Evolutionary conservation across 2,888 invertebrate species (phyloP), one percentile per base, ranked within the genome.

Genomic region (Microctonus brassicae): DNA sequence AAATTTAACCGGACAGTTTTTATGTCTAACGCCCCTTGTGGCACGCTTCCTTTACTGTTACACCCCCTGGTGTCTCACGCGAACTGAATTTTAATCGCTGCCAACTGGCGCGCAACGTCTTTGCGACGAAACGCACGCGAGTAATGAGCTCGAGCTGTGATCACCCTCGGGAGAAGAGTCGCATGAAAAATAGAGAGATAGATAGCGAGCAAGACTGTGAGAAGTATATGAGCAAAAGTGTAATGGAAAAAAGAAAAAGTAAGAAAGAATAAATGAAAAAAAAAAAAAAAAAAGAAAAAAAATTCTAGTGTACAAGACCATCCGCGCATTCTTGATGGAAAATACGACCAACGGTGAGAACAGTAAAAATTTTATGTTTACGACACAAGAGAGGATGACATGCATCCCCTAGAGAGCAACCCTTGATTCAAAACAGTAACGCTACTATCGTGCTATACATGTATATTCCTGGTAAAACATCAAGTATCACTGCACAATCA

Each of bases 11-110:
- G 33, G 60, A 60, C 68, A 60, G 47, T 60, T 68, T 68, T 68
- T 68, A 60, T 42, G 33, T 39, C 47, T 47, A 47, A 36, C 61
- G 39, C 34, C 55, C 53, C 65, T 52, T 58, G 34, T 11, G 33
- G 36, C 39, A 24, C 29, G 66, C 39, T 60, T 60, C 34, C 29
- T 60, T 60, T 26, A 34, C 33, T 11, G 29, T 34, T 60, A 60
- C 74, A 71, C 29, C 64, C 36, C 64, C 33, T 58, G 26, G 62
- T 42, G 47, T 33, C 39, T 29, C 13, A 34, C 74, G 75, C 72
- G 75, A 70, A 72, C 66, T 78, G 79, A 80, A 81, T 81, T 81
- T 79, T 76, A 77, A 80, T 81, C 77, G 58, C 58, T 29, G 75
- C 64, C 55, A 55, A 36, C 58, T 29, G 58, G 58, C 34, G 58